phyloP scores from a whole-genome alignment of 2,113 vertebrate species.

The Gyps fulvus region DNA sequence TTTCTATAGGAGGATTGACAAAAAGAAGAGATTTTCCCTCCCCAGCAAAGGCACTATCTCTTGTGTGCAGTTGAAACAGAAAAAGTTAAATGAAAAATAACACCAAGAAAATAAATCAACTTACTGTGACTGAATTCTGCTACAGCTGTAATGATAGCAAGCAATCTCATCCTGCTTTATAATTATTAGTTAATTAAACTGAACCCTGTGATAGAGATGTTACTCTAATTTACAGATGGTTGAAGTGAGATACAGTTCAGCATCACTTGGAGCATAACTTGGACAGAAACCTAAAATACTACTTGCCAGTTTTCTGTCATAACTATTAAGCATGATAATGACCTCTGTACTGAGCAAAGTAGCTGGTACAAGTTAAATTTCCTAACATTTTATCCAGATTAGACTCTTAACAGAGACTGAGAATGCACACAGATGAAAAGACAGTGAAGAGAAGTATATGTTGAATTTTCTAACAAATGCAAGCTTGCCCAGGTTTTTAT shows the following conservation, averaged over 20 bases:
- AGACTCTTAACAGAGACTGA: neutral
- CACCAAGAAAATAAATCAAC: slow-evolving; percentile 32
- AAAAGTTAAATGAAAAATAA: slow-evolving; percentile 13
- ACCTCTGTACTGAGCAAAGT: neutral
- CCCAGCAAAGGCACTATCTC: neutral
- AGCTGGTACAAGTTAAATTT: neutral
- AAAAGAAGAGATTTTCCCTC: neutral
- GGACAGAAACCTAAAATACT: neutral
- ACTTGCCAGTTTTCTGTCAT: neutral
- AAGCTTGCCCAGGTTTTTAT: neutral
- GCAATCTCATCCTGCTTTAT: neutral
- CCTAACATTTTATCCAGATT: neutral
- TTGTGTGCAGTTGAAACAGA: slow-evolving; percentile 3
- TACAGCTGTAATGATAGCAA: neutral
- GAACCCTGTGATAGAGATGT: neutral
- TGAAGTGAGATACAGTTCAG: neutral
- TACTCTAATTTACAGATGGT: neutral
- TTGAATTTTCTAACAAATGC: neutral
- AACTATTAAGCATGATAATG: neutral
- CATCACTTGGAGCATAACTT: neutral
- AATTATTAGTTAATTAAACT: neutral
- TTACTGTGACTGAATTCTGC: neutral
- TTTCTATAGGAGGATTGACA: neutral
- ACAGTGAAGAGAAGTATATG: neutral
- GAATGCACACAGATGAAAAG: neutral